Evolutionary conservation across 2,113 vertebrate genomes (phyloP), one percentile per base, ranked within the genome.

Genomic region (Vombatus ursinus): DNA sequence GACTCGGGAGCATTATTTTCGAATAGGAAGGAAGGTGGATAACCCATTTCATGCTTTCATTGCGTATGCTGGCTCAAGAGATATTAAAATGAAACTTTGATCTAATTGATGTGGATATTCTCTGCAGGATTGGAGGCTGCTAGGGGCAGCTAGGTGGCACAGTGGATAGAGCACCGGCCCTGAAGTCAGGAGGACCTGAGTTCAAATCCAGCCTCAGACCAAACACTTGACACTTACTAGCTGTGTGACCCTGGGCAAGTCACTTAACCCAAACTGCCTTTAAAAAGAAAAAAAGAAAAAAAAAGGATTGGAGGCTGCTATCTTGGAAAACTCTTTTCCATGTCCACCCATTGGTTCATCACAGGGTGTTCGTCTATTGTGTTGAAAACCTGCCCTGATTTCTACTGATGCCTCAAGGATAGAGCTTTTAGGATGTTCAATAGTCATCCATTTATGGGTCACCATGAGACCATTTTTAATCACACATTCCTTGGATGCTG

Each of bases 21-120:
- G 37, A 94, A 84, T 44, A 90, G 47, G 95, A 52, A 92, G 24
- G 0, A 57, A 61, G 44, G 91, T 49, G 50, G 37, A 97, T 47
- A 52, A 2, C 37, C 1, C 37, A 84, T 90, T 24, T 90, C 51
- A 94, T 14, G 49, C 8, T 54, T 50, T 50, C 26, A 89, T 61
- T 92, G 44, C n/a, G 50, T 25, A 48, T 94, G 19, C 16, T 47
- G n/a, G 44, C 24, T 91, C 52, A 28, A n/a, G 57, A 95, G 91
- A 92, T 44, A 92, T 8, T 57, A 9, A 57, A 28, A 57, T 28
- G 25, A 57, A 57, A 28, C 54, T 57, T 28, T 57, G 8, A 28
- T 57, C 53, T 54, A 26, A 57, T 57, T 57, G 25, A 57, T 57
- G 24, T 54, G 24, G 52, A 26, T 25, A 0, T 26, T 54, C 53